Conservation (phyloP, 1,140 invertebrate species). For the Bombus affinis region DNA sequence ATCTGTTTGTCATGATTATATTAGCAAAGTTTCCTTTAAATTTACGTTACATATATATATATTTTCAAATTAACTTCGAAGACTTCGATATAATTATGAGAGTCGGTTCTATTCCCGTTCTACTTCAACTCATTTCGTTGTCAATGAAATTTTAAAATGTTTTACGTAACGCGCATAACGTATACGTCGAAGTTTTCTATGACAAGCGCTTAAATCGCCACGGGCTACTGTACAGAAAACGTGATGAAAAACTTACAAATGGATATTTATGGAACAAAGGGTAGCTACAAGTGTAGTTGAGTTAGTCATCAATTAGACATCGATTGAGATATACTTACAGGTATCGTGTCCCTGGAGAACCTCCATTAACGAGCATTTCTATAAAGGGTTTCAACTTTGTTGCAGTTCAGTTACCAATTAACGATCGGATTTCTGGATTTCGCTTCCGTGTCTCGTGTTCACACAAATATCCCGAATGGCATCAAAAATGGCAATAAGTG, state of each 20-base stretch:
- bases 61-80: too few species aligned
- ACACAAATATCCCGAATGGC: not conserved
- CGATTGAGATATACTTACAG: not conserved
- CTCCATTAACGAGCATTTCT: not conserved
- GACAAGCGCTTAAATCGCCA: not conserved
- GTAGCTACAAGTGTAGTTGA: not conserved
- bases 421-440: not conserved
- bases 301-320: constrained; percentile 8
- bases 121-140: too few species aligned
- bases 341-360: not conserved
- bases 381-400: not conserved
- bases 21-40: not conserved
- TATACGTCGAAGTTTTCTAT: not conserved
- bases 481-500: not conserved
- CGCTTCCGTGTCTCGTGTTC: not conserved
- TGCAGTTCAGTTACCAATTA: not conserved
- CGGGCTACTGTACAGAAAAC: not conserved
- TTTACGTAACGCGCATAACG: too few species aligned
- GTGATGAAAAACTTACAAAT: too few species aligned
- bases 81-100: too few species aligned
- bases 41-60: too few species aligned
- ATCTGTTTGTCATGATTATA: not conserved
- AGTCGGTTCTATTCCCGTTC: too few species aligned
- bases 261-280: not conserved
- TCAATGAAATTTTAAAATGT: too few species aligned